Conservation (phyloP, 1,140 invertebrate species). For the Triops longicaudatus region DNA sequence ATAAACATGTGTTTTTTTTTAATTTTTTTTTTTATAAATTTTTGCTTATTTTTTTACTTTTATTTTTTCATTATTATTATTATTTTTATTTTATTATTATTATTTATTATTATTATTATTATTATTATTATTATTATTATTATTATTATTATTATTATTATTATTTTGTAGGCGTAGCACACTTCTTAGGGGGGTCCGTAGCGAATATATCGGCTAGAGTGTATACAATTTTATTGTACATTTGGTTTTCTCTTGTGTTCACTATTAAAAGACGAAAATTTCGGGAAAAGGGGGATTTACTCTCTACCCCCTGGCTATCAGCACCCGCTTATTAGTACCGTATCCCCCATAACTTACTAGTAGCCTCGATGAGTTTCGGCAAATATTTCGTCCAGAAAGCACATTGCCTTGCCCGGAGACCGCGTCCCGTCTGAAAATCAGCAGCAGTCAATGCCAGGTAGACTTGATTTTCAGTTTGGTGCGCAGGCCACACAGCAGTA, state of each 20-base stretch:
- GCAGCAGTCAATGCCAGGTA: conserved; percentile 76
- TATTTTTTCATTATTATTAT: no score
- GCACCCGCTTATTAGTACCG: no score
- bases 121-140: neutral
- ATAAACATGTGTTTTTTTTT: neutral
- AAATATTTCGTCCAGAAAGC: conserved; percentile 94
- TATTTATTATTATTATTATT: no score
- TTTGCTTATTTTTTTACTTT: neutral
- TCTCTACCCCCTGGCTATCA: no score
- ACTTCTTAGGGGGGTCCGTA: no score
- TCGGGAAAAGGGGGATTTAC: no score
- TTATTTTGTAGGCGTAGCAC: no score
- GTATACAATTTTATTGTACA: no score
- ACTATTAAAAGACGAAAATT: no score
- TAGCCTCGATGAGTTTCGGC: conserved; percentile 60
- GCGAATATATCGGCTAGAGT: no score
- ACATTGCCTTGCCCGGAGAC: conserved; percentile 79
- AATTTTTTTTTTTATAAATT: neutral
- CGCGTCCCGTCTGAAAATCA: conserved; percentile 66
- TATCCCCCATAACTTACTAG: neutral
- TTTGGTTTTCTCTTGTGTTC: no score
- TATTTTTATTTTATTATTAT: neutral
- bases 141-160: no score
- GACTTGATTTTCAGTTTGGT: conserved; percentile 70
- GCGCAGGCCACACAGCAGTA: conserved; percentile 69